phyloP scores from a whole-genome alignment of 2,888 invertebrate genomes.

The Anoplius nigerrimus region DNA sequence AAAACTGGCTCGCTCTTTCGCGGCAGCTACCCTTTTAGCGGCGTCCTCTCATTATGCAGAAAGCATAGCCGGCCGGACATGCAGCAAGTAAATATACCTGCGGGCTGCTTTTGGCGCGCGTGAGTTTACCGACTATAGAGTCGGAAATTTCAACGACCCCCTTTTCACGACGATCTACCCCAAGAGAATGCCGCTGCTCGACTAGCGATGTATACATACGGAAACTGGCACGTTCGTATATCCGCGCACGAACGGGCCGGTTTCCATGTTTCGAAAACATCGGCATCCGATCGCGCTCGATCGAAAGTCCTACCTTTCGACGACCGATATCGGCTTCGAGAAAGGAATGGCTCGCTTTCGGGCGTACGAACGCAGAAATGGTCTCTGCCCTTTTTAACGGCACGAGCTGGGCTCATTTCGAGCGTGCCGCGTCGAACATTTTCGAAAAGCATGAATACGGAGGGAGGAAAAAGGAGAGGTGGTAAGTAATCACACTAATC shows the following conservation, averaged over 20 bases:
- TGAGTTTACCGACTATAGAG: slow-evolving; percentile 44
- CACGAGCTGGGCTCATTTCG: too few species aligned
- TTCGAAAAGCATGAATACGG: too few species aligned
- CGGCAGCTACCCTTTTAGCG: too few species aligned
- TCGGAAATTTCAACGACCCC: slow-evolving; percentile 51
- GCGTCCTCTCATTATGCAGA: slow-evolving; percentile 29
- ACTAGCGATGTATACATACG: slow-evolving; percentile 20
- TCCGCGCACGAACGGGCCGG: not conserved
- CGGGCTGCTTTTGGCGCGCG: slow-evolving; percentile 39
- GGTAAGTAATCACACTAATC: too few species aligned
- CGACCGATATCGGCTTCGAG: slow-evolving; percentile 1
- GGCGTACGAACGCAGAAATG: too few species aligned
- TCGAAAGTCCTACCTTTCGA: not conserved
- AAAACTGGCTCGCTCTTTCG: too few species aligned
- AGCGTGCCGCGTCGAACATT: too few species aligned
- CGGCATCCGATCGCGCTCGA: not conserved
- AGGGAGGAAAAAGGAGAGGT: too few species aligned
- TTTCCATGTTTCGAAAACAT: not conserved
- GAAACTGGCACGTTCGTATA: not conserved
- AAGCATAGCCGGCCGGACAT: slow-evolving; percentile 45
- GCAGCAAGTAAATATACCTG: slow-evolving; percentile 37
- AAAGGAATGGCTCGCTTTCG: too few species aligned
- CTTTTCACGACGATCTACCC: slow-evolving; percentile 48
- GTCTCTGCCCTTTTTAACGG: too few species aligned
- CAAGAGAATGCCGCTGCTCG: slow-evolving; percentile 45